These are phyloP conservation scores for Zygogramma bicolorata DNA, from an alignment of 2,888 invertebrate species.

Conservation along the genomic window DNA sequence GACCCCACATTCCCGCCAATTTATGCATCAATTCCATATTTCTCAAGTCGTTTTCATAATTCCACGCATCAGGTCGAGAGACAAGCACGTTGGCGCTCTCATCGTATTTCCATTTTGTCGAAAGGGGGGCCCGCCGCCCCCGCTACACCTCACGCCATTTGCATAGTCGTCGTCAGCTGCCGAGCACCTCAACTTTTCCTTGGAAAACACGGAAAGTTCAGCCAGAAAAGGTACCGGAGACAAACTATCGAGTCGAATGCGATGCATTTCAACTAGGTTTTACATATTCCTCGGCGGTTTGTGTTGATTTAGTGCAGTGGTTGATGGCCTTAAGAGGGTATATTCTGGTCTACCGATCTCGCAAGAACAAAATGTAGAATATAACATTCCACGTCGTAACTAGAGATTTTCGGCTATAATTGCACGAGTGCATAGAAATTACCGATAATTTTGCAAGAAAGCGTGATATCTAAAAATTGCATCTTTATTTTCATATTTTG, in stretches of 20 bases:
- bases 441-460: no score
- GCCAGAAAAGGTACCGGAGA: constrained; percentile 65
- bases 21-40: constrained; percentile 68
- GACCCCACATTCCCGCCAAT: constrained; percentile 53
- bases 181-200: constrained; percentile 68
- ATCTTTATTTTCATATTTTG: no score
- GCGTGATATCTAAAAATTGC: no score
- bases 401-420: no score
- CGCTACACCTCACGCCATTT: constrained; percentile 64
- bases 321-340: constrained; percentile 33
- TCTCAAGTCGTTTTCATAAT: constrained; percentile 68
- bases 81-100: constrained; percentile 55
- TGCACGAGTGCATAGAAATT: no score
- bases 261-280: constrained; percentile 65
- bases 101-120: constrained; percentile 54
- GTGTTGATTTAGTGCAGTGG: not conserved
- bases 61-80: constrained; percentile 66
- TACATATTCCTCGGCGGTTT: constrained; percentile 60
- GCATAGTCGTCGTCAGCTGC: constrained; percentile 70
- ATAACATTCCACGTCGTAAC: not conserved
- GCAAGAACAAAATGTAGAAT: no score
- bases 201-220: constrained; percentile 60
- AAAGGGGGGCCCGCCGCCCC: constrained; percentile 36
- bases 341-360: not conserved
- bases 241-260: constrained; percentile 66